A percentile compares a stretch with the other conserved stretches of the same genome.
These are phyloP conservation scores for Irena cyanogastra DNA, from an alignment of 2,113 vertebrate species.

Conservation along the genomic window DNA sequence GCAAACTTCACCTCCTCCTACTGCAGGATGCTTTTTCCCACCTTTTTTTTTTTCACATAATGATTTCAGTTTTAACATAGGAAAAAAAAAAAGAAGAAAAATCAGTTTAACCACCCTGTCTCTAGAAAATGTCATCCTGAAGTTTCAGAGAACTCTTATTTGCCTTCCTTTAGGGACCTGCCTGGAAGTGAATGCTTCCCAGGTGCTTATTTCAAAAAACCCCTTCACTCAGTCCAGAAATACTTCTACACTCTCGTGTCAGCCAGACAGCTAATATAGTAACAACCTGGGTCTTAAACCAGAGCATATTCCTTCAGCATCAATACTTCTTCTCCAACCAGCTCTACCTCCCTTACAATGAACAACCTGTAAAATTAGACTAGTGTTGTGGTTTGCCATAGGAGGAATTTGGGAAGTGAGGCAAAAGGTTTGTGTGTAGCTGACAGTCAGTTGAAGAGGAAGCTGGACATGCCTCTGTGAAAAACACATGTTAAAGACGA, in stretches of 20 bases:
- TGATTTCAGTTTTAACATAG: not conserved
- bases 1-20: not conserved
- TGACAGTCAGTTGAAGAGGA: too few relatives aligned
- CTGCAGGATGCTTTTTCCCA: not conserved
- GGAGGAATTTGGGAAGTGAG: too few relatives aligned
- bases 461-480: too few relatives aligned
- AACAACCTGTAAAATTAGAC: not conserved
- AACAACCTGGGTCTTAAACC: not conserved
- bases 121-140: not conserved
- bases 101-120: not conserved
- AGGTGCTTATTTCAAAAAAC: not conserved
- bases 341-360: not conserved
- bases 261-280: not conserved
- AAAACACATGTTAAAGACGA: too few relatives aligned
- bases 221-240: not conserved
- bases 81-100: not conserved
- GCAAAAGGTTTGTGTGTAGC: too few relatives aligned
- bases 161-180: not conserved
- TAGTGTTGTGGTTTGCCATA: too few relatives aligned
- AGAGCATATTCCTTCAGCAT: not conserved
- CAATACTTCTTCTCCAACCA: not conserved
- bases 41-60: not conserved
- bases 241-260: not conserved
- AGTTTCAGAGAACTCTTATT: not conserved
- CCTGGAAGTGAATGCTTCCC: not conserved